Evolutionary conservation across 2,888 invertebrate species (phyloP), one percentile per base, ranked within the genome.

Genomic region (Andrena praecox): DNA sequence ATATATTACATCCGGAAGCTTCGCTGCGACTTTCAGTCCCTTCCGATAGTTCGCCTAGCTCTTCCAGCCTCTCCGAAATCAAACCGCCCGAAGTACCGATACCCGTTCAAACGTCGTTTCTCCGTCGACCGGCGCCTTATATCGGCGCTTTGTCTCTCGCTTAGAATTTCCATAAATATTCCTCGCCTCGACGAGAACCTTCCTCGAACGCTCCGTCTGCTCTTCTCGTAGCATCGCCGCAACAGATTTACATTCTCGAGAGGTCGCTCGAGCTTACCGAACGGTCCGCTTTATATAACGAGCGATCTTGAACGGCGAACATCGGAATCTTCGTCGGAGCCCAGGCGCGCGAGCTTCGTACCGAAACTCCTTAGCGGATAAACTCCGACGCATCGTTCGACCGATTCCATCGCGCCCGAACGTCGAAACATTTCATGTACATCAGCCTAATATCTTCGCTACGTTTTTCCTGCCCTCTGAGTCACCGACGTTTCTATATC

Each of bases 401-500:
- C 16, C 5, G 16, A 42, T 42, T 42, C 24, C 3, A 1, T 24
- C 12, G 2, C n/a, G 0, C 8, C 8, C 3, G 16, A 33, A 6
- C 31, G 3, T n/a, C 8, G n/a, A 35, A 27, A 29, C 10, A 20
- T 42, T 16, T 59, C 27, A 5, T 29, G 1, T 42, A 24, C 6
- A 59, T 27, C 10, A 12, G n/a, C 6, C 12, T 33, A 69, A 31
- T 72, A 60, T 73, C 59, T 72, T 10, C 31, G 29, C 10, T 29
- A 60, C 35, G 74, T 71, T 82, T 76, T 69, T 75, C 69, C 59
- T 64, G 64, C 67, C 31, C 27, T 64, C 59, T 52, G 48, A 72
- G 67, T 76, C 78, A 70, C 71, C 79, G 68, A 77, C 70, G 70
- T 74, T 79, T 74, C 81, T 81, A 78, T 81, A 56, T 60, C 33